Conservation (phyloP, 2,888 invertebrate species). For the Aricia artaxerxes region DNA sequence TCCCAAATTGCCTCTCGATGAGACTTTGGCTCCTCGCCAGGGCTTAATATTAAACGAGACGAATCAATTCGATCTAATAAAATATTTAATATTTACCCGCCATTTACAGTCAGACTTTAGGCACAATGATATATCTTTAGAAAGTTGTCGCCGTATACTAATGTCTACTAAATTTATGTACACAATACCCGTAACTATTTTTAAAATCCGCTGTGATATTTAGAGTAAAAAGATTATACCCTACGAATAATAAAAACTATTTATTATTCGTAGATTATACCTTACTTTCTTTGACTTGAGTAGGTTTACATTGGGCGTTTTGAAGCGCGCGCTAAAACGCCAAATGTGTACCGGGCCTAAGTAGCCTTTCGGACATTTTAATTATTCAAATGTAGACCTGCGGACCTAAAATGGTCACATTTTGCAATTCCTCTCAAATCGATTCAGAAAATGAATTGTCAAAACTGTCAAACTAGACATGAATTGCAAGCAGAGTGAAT, state of each 20-base stretch:
- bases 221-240: background rate
- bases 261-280: background rate
- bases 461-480: no score
- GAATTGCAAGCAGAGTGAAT: no score
- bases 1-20: constrained; percentile 21
- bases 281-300: background rate
- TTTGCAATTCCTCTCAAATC: no score
- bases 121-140: background rate
- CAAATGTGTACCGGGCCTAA: no score
- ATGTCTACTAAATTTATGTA: background rate
- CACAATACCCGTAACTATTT: background rate
- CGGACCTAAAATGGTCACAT: no score
- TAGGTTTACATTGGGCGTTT: no score
- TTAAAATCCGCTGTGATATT: background rate
- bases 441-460: no score
- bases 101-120: background rate
- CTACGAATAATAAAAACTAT: no score
- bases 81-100: constrained; percentile 8
- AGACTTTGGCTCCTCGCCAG: constrained; percentile 20
- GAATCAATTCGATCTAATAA: constrained; percentile 8
- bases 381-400: background rate
- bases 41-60: constrained; percentile 15
- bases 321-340: no score
- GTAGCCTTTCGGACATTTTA: background rate
- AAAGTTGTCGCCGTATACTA: background rate